Base-by-base conservation (phyloP, 92 coral and sea anemone genomes). In the Phenganax marumi region DNA sequence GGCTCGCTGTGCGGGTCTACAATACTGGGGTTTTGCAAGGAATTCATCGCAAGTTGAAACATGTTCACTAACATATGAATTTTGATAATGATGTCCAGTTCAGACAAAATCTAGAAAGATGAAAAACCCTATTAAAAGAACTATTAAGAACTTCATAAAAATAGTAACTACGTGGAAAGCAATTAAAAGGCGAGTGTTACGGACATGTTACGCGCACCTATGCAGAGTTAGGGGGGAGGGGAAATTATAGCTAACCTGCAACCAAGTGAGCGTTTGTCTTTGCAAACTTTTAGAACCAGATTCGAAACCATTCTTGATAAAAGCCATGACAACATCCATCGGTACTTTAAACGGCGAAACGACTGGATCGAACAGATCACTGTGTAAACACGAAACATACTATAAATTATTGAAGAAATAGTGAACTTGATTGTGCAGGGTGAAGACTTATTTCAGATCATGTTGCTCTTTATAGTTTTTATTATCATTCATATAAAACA, bases 361-460 rank as follows among this genome's bases (percentile, higher is more conserved):
- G 51, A 89, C 85, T 13, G 98, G 98, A 79, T 95, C 98, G 75
- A 95, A 95, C 63, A 95, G 78, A 66, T 95, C 91, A 79, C 98
- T 95, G 83, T 23, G 79, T 77, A 72, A 51, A 12, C 55, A 64
- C 16, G 75, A 7, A 2, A 25, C 6, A 53, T 8, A 71, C 14
- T 43, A 19, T 21, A 69, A 14, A 81, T 49, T 10, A 81, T 22
- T 81, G 61, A 17, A 14, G 17, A 55, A 43, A 52, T 55, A 5
- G 6, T 8, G 14, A 12, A 53, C 26, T 3, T 12, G 21, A 12
- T 14, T 81, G 39, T 22, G 19, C 55, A 10, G 16, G 17, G n/a
- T 13, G 17, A 68, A 21, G 39, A 21, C 8, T 2, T 68, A 3
- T 21, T 1, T 58, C 2, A 33, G 43, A 33, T 5, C 43, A 5